Conservation (phyloP, 2,888 invertebrate species). For the Pyrgus malvae region DNA sequence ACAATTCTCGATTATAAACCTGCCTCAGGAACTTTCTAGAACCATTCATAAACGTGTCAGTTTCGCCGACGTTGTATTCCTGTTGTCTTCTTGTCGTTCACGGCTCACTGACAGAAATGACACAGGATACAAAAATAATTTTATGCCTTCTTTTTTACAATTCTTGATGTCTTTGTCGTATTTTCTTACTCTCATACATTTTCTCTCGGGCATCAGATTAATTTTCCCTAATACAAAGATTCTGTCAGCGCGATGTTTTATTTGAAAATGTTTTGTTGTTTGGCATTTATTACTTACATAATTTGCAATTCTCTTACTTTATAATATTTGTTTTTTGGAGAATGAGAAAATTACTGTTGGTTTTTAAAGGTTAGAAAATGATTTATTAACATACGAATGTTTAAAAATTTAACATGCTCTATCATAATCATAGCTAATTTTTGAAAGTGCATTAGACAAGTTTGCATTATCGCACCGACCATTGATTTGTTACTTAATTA, state of each 20-base stretch:
- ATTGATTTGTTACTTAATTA: too few species aligned
- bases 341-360: too few species aligned
- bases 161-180: conserved; percentile 6
- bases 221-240: neutral
- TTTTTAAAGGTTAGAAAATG: too few species aligned
- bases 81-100: conserved; percentile 32
- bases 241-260: neutral
- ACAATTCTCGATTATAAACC: conserved; percentile 14
- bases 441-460: too few species aligned
- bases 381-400: too few species aligned
- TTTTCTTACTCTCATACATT: neutral
- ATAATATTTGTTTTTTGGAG: too few species aligned
- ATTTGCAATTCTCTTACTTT: too few species aligned
- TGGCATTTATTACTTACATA: too few species aligned
- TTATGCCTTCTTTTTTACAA: conserved; percentile 17
- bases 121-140: conserved; percentile 27
- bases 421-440: too few species aligned
- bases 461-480: too few species aligned
- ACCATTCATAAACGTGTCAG: conserved; percentile 22
- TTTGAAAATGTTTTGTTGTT: too few species aligned
- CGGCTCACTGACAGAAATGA: conserved; percentile 33
- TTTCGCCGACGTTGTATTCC: conserved; percentile 12
- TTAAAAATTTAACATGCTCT: too few species aligned
- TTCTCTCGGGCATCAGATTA: neutral
- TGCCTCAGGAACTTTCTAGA: conserved; percentile 9